phyloP scores from a whole-genome alignment of 2,888 invertebrate species.

The Thereva nobilitata region DNA sequence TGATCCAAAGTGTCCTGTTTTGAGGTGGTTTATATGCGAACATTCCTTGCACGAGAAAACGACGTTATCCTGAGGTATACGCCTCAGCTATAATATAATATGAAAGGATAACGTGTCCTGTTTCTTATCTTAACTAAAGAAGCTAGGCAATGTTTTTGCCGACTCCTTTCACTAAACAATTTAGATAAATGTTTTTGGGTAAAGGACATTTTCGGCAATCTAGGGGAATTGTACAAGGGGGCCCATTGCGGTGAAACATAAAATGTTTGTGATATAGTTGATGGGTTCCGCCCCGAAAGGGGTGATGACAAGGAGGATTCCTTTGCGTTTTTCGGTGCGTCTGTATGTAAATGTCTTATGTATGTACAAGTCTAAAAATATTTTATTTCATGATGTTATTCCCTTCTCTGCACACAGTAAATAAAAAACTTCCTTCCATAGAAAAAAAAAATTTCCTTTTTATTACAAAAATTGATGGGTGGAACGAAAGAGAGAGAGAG shows the following conservation, averaged over 20 bases:
- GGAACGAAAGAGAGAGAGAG: too few species aligned
- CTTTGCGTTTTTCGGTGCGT: too few species aligned
- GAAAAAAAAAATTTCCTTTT: too few species aligned
- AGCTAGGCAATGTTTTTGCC: constrained; percentile 37
- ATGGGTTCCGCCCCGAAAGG: constrained; percentile 15
- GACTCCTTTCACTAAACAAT: constrained; percentile 40
- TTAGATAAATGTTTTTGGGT: constrained; percentile 41
- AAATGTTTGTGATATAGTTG: not conserved
- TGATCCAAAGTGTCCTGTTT: constrained; percentile 41
- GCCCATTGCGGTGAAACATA: constrained; percentile 9
- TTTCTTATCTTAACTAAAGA: constrained; percentile 39
- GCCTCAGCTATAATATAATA: constrained; percentile 31
- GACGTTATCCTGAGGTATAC: constrained; percentile 39
- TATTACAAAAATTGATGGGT: too few species aligned
- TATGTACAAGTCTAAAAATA: too few species aligned
- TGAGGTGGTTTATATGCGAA: constrained; percentile 40
- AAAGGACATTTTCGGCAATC: constrained; percentile 21
- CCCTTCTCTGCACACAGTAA: too few species aligned
- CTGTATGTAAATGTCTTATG: too few species aligned
- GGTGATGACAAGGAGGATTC: constrained; percentile 7
- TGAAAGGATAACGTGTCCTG: constrained; percentile 41
- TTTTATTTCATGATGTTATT: too few species aligned
- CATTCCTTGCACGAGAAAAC: constrained; percentile 21
- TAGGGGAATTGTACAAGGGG: constrained; percentile 14
- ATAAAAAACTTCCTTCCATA: too few species aligned